Percentiles rank a stretch among this genome's conserved stretches.
phyloP scores from a whole-genome alignment of 2,888 invertebrate species.

The Osmoderma eremita region DNA sequence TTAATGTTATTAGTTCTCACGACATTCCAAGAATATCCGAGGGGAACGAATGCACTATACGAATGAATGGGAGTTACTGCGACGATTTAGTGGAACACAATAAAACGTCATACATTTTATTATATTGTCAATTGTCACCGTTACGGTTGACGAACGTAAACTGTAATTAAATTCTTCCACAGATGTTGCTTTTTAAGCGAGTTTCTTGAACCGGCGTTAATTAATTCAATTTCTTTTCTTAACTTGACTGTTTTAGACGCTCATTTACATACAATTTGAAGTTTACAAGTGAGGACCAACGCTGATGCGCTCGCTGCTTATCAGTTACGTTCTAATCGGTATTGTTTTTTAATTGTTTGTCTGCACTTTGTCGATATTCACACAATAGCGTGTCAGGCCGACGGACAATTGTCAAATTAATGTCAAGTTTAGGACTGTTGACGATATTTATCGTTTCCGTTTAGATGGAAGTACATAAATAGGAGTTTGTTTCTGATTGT shows the following conservation, averaged over 20 bases:
- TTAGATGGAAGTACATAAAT: no score
- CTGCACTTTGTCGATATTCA: neutral
- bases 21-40: constrained; percentile 38
- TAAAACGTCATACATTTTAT: constrained; percentile 12
- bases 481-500: no score
- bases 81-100: constrained; percentile 6
- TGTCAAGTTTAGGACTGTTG: constrained; percentile 1
- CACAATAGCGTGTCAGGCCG: constrained; percentile 17
- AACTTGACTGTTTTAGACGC: constrained; percentile 15
- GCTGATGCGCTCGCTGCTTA: neutral
- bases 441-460: neutral
- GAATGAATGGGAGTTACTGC: constrained; percentile 2
- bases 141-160: constrained; percentile 10
- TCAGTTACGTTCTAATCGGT: constrained; percentile 17
- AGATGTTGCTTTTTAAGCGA: neutral
- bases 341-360: constrained; percentile 22
- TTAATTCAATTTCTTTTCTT: constrained; percentile 32
- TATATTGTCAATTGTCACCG: constrained; percentile 21
- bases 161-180: constrained; percentile 25
- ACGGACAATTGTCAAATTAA: constrained; percentile 11
- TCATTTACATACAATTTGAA: constrained; percentile 34
- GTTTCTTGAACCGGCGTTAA: constrained; percentile 33
- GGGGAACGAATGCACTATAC: neutral
- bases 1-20: constrained; percentile 40
- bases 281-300: constrained; percentile 7